Evolutionary conservation across 1,140 invertebrate species (phyloP).

Genomic region (Bombus waltoni): DNA sequence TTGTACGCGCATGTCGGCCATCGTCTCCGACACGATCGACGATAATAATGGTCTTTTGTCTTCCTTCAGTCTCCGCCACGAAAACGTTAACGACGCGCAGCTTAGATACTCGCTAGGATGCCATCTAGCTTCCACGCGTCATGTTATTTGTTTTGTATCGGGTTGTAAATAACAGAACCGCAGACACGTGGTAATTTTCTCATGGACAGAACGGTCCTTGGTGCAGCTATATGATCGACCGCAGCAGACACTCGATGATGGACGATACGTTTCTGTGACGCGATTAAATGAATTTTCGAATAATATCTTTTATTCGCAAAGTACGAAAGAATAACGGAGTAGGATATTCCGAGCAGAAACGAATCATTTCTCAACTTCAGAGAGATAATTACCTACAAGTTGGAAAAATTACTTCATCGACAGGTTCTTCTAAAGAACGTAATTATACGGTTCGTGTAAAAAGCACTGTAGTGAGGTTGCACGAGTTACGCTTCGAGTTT

Average conservation of each 20-base stretch:
- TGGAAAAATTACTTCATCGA: neutral
- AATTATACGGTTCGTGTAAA: slow-evolving; percentile 3
- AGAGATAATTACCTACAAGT: too few relatives aligned
- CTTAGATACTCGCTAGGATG: neutral
- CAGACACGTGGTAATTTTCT: neutral
- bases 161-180: slow-evolving; percentile 15
- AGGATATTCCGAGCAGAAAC: too few relatives aligned
- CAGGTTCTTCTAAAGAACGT: neutral
- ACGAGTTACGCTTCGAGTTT: slow-evolving; percentile 5
- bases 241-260: too few relatives aligned
- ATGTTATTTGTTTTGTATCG: neutral
- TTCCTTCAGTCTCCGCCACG: slow-evolving; percentile 16
- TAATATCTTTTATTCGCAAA: neutral
- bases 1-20: slow-evolving; percentile 28
- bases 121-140: neutral
- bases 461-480: too few relatives aligned
- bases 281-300: neutral
- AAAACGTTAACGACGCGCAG: slow-evolving; percentile 12
- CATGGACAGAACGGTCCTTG: neutral
- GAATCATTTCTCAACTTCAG: neutral
- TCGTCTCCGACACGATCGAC: slow-evolving; percentile 43
- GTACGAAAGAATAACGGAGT: neutral
- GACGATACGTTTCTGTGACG: neutral
- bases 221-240: neutral
- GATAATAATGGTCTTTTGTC: slow-evolving; percentile 52